phyloP scores from a whole-genome alignment of 2,113 vertebrate genomes.

The Syrmaticus mikado region DNA sequence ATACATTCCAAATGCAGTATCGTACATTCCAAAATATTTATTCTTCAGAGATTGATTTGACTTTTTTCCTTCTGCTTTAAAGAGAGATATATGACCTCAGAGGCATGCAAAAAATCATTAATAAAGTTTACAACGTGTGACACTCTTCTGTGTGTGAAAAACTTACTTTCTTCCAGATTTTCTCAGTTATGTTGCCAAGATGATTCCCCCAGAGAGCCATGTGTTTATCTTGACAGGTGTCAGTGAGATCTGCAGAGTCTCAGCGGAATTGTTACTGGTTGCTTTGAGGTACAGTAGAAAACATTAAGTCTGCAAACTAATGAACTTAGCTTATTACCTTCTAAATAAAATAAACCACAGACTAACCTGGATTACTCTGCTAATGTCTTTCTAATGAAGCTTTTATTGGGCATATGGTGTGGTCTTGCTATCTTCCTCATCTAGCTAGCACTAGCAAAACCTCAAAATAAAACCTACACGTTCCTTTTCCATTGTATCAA shows the following conservation, averaged over 20 bases:
- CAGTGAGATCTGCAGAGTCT: conserved; percentile 71
- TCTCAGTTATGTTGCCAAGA: conserved; percentile 72
- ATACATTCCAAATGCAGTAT: conserved; percentile 43
- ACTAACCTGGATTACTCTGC: conserved; percentile 73
- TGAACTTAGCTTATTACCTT: conserved; percentile 78
- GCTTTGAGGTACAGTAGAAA: conserved; percentile 75
- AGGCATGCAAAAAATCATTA: conserved; percentile 68
- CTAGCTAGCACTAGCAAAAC: conserved; percentile 38
- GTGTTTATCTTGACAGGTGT: conserved; percentile 85
- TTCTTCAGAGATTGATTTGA: conserved; percentile 39
- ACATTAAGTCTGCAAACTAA: conserved; percentile 77
- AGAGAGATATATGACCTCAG: conserved; percentile 56
- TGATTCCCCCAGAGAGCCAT: conserved; percentile 74
- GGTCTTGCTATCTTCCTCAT: conserved; percentile 56
- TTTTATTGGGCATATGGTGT: conserved; percentile 76
- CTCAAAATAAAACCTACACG: conserved; percentile 33
- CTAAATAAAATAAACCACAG: conserved; percentile 76
- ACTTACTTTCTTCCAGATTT: conserved; percentile 66
- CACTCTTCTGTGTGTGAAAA: conserved; percentile 47
- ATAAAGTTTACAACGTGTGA: conserved; percentile 44
- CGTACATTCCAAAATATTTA: conserved; percentile 55
- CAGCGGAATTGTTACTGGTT: conserved; percentile 77
- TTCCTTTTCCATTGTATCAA: background rate
- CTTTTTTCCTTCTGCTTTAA: background rate
- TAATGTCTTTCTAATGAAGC: conserved; percentile 81